phyloP scores from a whole-genome alignment of 2,113 vertebrate species.

The Salvator merianae region DNA sequence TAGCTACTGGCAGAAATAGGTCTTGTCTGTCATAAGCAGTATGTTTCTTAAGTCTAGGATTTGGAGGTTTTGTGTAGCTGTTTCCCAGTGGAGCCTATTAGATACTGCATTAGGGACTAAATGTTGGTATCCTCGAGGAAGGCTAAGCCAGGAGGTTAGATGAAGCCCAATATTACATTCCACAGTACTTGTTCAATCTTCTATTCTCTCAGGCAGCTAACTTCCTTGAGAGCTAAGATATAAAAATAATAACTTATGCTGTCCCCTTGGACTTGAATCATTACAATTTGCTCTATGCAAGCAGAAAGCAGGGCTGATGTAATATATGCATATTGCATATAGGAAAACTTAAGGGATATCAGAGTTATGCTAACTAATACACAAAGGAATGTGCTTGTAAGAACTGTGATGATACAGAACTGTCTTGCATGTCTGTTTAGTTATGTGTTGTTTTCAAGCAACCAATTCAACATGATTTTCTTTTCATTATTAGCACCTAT shows the following conservation, averaged over 20 bases:
- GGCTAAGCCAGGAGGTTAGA: conserved; percentile 23
- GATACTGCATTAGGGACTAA: accelerated
- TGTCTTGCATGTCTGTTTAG: conserved; percentile 55
- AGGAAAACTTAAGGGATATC: conserved; percentile 48
- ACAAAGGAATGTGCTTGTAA: conserved; percentile 45
- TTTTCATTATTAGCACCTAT: neutral
- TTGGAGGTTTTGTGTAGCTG: neutral
- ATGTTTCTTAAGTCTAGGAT: neutral
- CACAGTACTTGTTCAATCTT: neutral
- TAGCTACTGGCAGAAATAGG: neutral
- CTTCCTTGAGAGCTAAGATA: conserved; percentile 2
- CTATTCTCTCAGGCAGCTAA: conserved; percentile 19
- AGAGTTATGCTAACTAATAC: conserved; percentile 62
- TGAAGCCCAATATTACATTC: neutral
- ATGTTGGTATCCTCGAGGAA: neutral
- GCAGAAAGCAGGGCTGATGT: neutral
- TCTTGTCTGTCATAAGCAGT: conserved; percentile 24
- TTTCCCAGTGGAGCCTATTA: conserved; percentile 25
- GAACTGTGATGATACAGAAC: conserved; percentile 50
- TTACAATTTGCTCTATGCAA: conserved; percentile 28
- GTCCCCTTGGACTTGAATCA: conserved; percentile 25
- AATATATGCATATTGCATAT: conserved; percentile 45
- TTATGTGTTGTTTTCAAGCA: neutral
- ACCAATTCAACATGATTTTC: neutral
- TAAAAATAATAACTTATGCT: conserved; percentile 30